These are phyloP conservation scores for Sarcoramphus papa DNA, from an alignment of 2,797 vertebrate genomes.

Conservation along the genomic window DNA sequence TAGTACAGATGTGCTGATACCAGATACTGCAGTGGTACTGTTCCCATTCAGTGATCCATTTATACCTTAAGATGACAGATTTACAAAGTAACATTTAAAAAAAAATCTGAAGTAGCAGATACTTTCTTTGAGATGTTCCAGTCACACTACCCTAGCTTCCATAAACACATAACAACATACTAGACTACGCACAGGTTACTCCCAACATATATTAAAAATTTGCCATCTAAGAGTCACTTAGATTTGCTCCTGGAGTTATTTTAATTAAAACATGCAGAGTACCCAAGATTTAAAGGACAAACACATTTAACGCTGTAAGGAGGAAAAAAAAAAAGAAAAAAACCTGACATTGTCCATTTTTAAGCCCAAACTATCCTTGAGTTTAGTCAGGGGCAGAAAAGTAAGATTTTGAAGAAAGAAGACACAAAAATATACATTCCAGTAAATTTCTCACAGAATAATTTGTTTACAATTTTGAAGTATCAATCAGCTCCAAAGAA, in stretches of 20 bases:
- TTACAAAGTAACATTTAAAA: not conserved
- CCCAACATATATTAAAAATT: not conserved
- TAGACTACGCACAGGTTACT: not conserved
- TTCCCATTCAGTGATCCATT: conserved; percentile 85
- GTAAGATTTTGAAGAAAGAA: not conserved
- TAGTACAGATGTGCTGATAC: conserved; percentile 75
- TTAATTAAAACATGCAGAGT: not conserved
- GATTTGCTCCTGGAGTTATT: not conserved
- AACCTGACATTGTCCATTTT: not conserved
- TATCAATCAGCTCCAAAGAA: not conserved
- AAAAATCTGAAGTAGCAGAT: not conserved
- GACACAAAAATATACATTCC: not conserved
- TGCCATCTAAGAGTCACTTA: not conserved
- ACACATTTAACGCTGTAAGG: not conserved
- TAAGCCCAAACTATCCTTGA: not conserved
- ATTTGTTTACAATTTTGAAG: not conserved
- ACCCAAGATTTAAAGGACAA: not conserved
- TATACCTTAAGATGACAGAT: conserved; percentile 72
- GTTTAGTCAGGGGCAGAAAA: not conserved
- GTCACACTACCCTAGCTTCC: not conserved
- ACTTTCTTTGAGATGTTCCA: not conserved
- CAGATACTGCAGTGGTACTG: conserved; percentile 76
- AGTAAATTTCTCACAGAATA: not conserved
- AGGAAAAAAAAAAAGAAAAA: not conserved
- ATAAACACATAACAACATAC: not conserved